phyloP scores from a whole-genome alignment of 2,797 vertebrate genomes.

The Benthosema pterotum region DNA sequence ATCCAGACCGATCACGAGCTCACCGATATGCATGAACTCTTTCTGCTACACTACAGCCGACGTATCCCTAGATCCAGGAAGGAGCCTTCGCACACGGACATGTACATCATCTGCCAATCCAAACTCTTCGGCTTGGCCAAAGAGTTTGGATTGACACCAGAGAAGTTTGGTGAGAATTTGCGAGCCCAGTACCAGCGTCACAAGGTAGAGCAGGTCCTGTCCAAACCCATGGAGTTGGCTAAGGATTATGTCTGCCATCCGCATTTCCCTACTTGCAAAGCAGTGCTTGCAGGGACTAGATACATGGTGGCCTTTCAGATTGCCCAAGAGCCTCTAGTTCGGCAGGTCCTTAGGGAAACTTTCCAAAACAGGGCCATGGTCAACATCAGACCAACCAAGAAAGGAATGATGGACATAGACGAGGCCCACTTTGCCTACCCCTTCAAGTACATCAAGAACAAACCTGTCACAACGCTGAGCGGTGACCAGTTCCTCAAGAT shows the following conservation, averaged over 20 bases:
- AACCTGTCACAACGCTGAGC: conserved; percentile 94
- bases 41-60: too few species aligned
- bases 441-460: conserved; percentile 99
- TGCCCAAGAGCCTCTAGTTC: conserved; percentile 94
- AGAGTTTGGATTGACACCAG: conserved; percentile 97
- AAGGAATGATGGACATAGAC: conserved; percentile 98
- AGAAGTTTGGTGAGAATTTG: conserved; percentile 98
- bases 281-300: conserved; percentile 94
- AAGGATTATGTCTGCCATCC: conserved; percentile 92
- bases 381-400: conserved; percentile 95
- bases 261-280: conserved; percentile 92
- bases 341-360: conserved; percentile 96
- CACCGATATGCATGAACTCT: too few species aligned
- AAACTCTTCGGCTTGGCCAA: conserved; percentile 96
- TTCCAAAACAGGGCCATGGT: conserved; percentile 98
- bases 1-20: conserved; percentile 97
- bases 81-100: conserved; percentile 95
- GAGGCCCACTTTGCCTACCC: conserved; percentile 97
- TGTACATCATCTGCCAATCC: conserved; percentile 97
- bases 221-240: conserved; percentile 94
- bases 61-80: conserved; percentile 96
- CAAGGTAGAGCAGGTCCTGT: conserved; percentile 97
- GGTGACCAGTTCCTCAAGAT: conserved; percentile 98
- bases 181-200: conserved; percentile 98
- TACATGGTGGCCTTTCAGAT: conserved; percentile 99